These are phyloP conservation scores for Dermochelys coriacea DNA, from an alignment of 2,797 vertebrate species.

Conservation along the genomic window DNA sequence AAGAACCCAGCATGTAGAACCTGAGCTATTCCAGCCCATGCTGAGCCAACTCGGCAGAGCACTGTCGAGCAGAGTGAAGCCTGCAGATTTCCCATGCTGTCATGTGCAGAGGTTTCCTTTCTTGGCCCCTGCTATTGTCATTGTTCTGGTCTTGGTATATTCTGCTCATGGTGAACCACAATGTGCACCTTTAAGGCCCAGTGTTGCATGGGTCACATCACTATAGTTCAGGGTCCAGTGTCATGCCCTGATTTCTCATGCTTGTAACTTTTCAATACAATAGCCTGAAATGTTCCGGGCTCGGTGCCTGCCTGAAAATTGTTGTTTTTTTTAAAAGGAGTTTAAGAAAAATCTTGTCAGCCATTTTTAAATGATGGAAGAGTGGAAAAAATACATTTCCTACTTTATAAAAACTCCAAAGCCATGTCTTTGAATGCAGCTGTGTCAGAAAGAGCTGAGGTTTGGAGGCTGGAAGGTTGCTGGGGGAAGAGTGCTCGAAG, in stretches of 20 bases:
- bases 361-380: slow-evolving; percentile 15
- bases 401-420: slow-evolving; percentile 22
- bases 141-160: not conserved
- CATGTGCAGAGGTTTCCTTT: not conserved
- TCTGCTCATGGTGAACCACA: not conserved
- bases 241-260: not conserved
- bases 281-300: slow-evolving; percentile 58
- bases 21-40: not conserved
- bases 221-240: not conserved
- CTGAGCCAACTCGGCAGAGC: not conserved
- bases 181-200: fast-evolving
- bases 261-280: not conserved
- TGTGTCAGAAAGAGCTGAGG: slow-evolving; percentile 16
- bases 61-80: not conserved
- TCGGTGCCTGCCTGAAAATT: slow-evolving; percentile 33
- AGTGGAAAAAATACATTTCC: not conserved
- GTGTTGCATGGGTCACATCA: not conserved
- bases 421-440: not conserved
- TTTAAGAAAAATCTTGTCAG: slow-evolving; percentile 38
- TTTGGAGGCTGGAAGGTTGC: not conserved
- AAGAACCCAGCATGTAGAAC: not conserved
- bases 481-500: not conserved
- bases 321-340: slow-evolving; percentile 38
- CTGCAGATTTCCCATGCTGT: not conserved
- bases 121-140: not conserved